Conservation (phyloP, 2,888 invertebrate genomes). For the Sinodicranocentrus sp. region DNA sequence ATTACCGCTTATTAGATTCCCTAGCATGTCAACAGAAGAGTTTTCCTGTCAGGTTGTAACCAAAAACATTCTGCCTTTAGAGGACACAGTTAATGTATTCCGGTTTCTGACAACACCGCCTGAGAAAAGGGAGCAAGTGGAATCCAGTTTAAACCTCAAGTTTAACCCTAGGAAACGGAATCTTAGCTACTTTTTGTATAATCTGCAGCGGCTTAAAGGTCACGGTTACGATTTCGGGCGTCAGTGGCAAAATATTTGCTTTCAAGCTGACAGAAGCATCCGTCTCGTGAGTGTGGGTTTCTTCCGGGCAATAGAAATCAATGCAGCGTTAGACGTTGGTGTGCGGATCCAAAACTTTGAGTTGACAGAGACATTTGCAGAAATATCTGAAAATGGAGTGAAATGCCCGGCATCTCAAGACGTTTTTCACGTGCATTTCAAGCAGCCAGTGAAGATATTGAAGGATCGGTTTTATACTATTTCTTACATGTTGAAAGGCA, state of each 20-base stretch:
- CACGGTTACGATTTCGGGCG: slow-evolving; percentile 73
- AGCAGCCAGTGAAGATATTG: slow-evolving; percentile 68
- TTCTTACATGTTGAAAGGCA: slow-evolving; percentile 72
- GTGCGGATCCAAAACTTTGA: slow-evolving; percentile 71
- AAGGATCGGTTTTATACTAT: slow-evolving; percentile 73
- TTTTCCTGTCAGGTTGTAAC: slow-evolving; percentile 72
- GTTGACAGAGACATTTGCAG: slow-evolving; percentile 68
- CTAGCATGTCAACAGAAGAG: slow-evolving; percentile 73
- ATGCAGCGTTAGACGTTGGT: slow-evolving; percentile 65
- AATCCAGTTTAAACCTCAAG: slow-evolving; percentile 65
- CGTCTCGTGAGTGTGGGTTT: slow-evolving; percentile 73
- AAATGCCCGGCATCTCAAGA: slow-evolving; percentile 62
- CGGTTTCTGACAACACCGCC: slow-evolving; percentile 72
- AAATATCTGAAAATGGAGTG: slow-evolving; percentile 63
- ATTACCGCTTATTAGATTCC: slow-evolving; percentile 71
- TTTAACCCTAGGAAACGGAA: slow-evolving; percentile 70
- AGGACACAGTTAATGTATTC: slow-evolving; percentile 72
- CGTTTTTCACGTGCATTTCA: slow-evolving; percentile 73
- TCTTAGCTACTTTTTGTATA: slow-evolving; percentile 72
- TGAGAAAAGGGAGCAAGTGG: slow-evolving; percentile 66
- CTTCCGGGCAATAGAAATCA: slow-evolving; percentile 68
- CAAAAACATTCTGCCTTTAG: slow-evolving; percentile 69
- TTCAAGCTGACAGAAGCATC: slow-evolving; percentile 71
- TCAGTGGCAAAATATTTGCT: slow-evolving; percentile 73
- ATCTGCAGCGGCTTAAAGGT: slow-evolving; percentile 72